Conservation (phyloP, 2,113 vertebrate genomes). For the Passer montanus region DNA sequence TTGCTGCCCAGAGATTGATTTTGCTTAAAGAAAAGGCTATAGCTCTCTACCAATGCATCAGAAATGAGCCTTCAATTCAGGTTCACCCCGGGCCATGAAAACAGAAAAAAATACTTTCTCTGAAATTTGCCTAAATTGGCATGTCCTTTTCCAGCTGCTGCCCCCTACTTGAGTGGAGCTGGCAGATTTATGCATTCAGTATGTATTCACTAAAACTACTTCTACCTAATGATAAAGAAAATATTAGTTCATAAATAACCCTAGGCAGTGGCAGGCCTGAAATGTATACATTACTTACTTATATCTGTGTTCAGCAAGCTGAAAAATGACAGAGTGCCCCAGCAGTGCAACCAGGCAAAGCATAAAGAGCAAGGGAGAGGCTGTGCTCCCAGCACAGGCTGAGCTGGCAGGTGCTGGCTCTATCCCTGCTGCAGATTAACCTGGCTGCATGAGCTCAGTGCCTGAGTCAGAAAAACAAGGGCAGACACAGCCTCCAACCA, state of each 20-base stretch:
- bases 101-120: not conserved
- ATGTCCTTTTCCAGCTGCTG: not conserved
- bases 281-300: not conserved
- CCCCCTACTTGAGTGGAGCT: not conserved
- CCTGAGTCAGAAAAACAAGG: not conserved
- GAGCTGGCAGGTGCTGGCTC: not conserved
- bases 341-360: not conserved
- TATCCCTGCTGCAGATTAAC: not conserved
- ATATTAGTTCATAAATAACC: slow-evolving; percentile 56
- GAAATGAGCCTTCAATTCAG: not conserved
- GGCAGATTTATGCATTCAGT: slow-evolving; percentile 17
- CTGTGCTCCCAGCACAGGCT: not conserved
- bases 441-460: not conserved
- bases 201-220: not conserved
- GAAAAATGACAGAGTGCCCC: slow-evolving; percentile 22
- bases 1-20: not conserved
- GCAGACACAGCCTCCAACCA: not conserved
- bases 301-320: not conserved
- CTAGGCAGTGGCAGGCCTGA: not conserved
- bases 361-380: not conserved
- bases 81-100: not conserved
- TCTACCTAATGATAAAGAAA: slow-evolving; percentile 36
- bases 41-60: not conserved
- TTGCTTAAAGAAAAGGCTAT: not conserved
- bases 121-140: not conserved